These are phyloP conservation scores for Brachionus koreanus DNA, from an alignment of 1,140 invertebrate species.

Conservation along the genomic window DNA sequence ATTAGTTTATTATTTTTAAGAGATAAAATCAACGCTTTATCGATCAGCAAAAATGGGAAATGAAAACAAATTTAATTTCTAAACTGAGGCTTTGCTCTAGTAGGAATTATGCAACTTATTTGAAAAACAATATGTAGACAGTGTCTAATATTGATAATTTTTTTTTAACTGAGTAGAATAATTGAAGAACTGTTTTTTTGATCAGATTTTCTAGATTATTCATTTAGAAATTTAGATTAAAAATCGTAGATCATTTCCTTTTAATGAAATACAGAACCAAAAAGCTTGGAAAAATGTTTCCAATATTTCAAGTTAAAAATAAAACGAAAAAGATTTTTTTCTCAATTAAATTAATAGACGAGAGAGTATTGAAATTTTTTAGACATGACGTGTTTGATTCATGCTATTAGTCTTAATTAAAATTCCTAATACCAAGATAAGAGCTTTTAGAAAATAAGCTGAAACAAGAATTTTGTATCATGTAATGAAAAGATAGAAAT, in stretches of 20 bases:
- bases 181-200: not conserved
- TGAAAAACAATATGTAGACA: not conserved
- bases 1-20: not conserved
- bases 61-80: not conserved
- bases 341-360: not conserved
- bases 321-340: not conserved
- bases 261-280: no score
- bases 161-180: not conserved
- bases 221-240: not conserved
- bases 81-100: not conserved
- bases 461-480: not conserved
- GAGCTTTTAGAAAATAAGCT: not conserved
- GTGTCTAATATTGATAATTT: not conserved
- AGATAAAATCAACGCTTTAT: not conserved
- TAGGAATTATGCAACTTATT: not conserved
- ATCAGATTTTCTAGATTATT: not conserved
- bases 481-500: not conserved
- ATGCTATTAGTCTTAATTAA: not conserved
- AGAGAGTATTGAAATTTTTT: not conserved
- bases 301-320: no score
- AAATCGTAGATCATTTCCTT: not conserved
- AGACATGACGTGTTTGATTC: not conserved
- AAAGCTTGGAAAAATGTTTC: no score
- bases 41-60: not conserved
- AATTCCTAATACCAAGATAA: not conserved